These are phyloP conservation scores for Oopsacas minuta DNA, from an alignment of 37 sponge, comb jelly and placozoan species.

Conservation along the genomic window DNA sequence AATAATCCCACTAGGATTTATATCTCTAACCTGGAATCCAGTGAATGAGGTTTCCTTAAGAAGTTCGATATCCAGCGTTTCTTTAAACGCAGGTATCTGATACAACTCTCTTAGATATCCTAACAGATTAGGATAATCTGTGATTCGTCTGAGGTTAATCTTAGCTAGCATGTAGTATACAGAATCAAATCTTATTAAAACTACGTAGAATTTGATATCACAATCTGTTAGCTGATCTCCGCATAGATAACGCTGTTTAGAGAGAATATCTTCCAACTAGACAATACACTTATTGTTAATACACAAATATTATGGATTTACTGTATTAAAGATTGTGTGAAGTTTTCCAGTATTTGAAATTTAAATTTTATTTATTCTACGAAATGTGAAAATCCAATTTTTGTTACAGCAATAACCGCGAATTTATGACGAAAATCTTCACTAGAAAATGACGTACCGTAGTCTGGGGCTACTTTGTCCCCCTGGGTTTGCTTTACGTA, in stretches of 20 bases:
- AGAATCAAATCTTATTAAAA: background rate
- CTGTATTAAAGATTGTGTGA: too few relatives aligned
- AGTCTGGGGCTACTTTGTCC: too few relatives aligned
- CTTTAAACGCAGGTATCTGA: background rate
- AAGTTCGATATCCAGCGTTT: background rate
- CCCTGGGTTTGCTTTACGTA: too few relatives aligned
- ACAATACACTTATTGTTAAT: background rate
- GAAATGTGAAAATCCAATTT: too few relatives aligned
- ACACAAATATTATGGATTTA: too few relatives aligned
- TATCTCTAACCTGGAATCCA: background rate
- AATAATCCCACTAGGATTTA: conserved; percentile 3
- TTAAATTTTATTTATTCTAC: too few relatives aligned
- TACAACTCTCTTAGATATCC: background rate
- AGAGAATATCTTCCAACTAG: background rate
- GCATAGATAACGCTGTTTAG: background rate
- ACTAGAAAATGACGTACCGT: too few relatives aligned
- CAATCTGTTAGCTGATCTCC: background rate
- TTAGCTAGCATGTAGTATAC: background rate
- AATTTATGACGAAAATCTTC: too few relatives aligned
- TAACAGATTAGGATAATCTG: background rate
- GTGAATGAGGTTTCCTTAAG: background rate
- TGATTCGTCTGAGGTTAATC: background rate
- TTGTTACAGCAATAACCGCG: too few relatives aligned
- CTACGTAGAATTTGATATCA: background rate
- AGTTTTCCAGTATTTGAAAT: too few relatives aligned